These are phyloP conservation scores for Bilobella aurantiaca DNA, from an alignment of 1,140 invertebrate species.

Conservation along the genomic window DNA sequence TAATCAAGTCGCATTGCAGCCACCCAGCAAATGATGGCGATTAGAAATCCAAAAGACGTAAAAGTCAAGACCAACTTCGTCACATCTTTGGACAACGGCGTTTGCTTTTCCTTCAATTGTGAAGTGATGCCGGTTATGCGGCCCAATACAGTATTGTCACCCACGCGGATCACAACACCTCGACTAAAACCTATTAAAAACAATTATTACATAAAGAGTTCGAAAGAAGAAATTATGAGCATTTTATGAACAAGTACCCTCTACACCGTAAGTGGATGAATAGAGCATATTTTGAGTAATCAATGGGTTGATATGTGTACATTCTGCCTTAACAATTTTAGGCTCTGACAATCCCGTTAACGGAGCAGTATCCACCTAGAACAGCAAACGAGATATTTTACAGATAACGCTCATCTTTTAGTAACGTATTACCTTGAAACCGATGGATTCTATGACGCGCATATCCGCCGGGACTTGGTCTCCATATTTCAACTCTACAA, in stretches of 20 bases:
- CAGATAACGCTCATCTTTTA: neutral
- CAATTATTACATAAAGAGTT: neutral
- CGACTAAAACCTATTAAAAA: neutral
- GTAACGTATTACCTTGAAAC: constrained; percentile 45
- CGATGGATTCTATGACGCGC: constrained; percentile 55
- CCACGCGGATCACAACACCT: constrained; percentile 34
- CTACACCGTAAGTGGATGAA: constrained; percentile 58
- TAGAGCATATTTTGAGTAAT: constrained; percentile 61
- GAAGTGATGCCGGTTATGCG: constrained; percentile 46
- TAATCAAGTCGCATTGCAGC: constrained; percentile 42
- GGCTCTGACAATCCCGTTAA: constrained; percentile 32
- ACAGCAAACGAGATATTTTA: neutral
- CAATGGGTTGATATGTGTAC: constrained; percentile 54
- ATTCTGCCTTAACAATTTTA: constrained; percentile 43
- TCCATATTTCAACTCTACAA: constrained; percentile 68
- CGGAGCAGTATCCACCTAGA: constrained; percentile 23
- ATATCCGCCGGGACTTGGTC: constrained; percentile 76
- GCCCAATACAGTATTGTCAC: constrained; percentile 46
- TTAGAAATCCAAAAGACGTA: constrained; percentile 42
- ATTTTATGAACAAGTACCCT: constrained; percentile 42
- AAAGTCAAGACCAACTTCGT: constrained; percentile 45
- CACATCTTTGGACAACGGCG: constrained; percentile 43
- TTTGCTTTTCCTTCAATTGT: constrained; percentile 43
- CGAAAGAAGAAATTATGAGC: neutral
- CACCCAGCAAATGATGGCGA: constrained; percentile 39